Evolutionary conservation across 2,888 invertebrate species (phyloP).

Genomic region (Rhaphigaster nebulosa): DNA sequence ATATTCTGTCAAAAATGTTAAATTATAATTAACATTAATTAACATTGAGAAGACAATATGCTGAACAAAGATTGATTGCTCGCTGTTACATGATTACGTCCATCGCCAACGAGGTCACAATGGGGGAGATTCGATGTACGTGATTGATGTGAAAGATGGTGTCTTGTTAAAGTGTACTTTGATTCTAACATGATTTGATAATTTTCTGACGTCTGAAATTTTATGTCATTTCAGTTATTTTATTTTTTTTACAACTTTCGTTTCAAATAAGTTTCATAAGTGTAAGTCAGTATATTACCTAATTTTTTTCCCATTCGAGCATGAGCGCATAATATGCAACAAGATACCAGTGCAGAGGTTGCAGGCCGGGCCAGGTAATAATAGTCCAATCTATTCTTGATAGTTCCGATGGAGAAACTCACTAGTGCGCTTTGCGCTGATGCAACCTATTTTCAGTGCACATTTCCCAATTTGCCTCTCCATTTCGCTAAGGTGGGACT

Average conservation of each 20-base stretch:
- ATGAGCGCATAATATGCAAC: neutral
- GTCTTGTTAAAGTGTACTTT: too few species aligned
- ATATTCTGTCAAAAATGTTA: neutral
- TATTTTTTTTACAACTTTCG: neutral
- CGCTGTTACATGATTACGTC: too few species aligned
- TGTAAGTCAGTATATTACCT: neutral
- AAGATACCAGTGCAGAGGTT: neutral
- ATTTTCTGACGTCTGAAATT: too few species aligned
- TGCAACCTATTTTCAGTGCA: neutral
- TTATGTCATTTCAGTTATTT: neutral
- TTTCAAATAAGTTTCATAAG: neutral
- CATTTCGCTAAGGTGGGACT: neutral
- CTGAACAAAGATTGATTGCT: too few species aligned
- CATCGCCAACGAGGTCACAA: too few species aligned
- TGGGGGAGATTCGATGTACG: too few species aligned
- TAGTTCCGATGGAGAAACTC: neutral
- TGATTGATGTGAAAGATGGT: too few species aligned
- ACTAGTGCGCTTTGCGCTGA: conserved; percentile 13
- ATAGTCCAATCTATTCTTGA: conserved; percentile 23
- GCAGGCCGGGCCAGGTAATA: neutral
- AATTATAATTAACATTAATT: neutral
- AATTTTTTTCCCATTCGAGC: neutral
- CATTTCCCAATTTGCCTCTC: conserved; percentile 28
- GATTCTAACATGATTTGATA: too few species aligned
- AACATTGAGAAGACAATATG: too few species aligned